These are phyloP conservation scores for Clangula hyemalis DNA, from an alignment of 2,797 vertebrate genomes.

Conservation along the genomic window DNA sequence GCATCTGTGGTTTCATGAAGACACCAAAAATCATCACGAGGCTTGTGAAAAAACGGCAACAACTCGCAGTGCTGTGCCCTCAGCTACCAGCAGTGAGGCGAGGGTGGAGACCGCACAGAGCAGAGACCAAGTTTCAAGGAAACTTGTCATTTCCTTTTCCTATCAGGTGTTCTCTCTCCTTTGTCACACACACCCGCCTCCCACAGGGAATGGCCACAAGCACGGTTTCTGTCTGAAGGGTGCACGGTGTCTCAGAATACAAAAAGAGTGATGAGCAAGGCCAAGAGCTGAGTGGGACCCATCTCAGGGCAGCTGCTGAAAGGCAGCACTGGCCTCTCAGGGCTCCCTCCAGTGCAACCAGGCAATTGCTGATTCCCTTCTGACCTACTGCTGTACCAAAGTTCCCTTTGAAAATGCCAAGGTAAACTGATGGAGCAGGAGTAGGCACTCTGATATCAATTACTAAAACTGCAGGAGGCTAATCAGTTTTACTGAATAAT, in stretches of 20 bases:
- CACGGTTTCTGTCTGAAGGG: neutral
- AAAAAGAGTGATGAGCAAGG: accelerated
- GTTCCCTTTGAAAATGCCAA: neutral
- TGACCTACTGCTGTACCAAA: neutral
- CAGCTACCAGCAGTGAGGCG: neutral
- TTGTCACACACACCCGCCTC: neutral
- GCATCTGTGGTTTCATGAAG: neutral
- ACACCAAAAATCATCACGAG: neutral
- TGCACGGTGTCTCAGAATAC: accelerated
- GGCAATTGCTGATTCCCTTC: neutral
- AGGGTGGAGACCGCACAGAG: neutral
- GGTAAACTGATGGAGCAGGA: neutral
- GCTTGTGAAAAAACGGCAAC: neutral
- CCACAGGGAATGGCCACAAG: neutral
- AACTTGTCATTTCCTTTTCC: neutral
- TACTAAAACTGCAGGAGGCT: conserved; percentile 7
- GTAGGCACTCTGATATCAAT: neutral
- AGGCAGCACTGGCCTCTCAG: accelerated
- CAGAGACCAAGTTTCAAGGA: neutral
- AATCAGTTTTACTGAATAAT: conserved; percentile 36
- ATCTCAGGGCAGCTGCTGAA: neutral
- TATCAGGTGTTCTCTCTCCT: neutral
- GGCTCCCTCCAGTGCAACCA: neutral
- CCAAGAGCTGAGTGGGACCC: neutral
- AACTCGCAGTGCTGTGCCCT: neutral